Base-by-base conservation (phyloP, 2,113 vertebrate species). In the Vicugna pacos region DNA sequence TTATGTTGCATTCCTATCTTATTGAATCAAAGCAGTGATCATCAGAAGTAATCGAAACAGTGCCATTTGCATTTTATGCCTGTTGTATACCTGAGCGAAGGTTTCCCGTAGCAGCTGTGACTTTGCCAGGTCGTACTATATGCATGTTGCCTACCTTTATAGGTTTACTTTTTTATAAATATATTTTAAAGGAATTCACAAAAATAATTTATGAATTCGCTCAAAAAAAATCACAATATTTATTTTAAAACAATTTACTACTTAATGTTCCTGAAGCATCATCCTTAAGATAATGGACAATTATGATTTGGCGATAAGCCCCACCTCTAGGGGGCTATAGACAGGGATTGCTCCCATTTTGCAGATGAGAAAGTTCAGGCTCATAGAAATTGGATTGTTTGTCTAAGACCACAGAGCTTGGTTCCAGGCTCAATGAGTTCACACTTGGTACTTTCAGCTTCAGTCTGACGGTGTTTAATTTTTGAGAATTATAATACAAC, bases 161-260 rank as follows among this genome's bases (percentile, higher is more conserved):
- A 64, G 16, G 26, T 46, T 92, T 94, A 50, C 38, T 6, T 75
- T 54, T 79, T 42, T 22, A 89, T 42, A 85, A 75, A 85, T 85
- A 50, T 89, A 76, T 56, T 67, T 69, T 89, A 85, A 75, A 92
- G 24, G 8, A 93, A 77, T 54, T 86, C 12, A 89, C 52, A n/a
- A 95, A 79, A 84, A 56, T 38, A 70, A 54, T 48, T 58, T 70
- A 50, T 28, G 10, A 52, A 32, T 58, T 46, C 9, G 77, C 12
- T 91, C 14, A n/a, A n/a, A 76, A 89, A 92, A 81, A 26, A 6
- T n/a, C 42, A 58, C 26, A 93, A 48, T 22, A 58, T 28, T 83
- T 91, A 81, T 48, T 93, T 91, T 91, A 60, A 86, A 90, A 48
- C 2, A 67, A 32, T 52, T 67, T 26, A 58, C 89, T 73, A 46